Evolutionary conservation across 2,797 vertebrate species (phyloP).

Genomic region (Oreonectes daqikongensis): DNA sequence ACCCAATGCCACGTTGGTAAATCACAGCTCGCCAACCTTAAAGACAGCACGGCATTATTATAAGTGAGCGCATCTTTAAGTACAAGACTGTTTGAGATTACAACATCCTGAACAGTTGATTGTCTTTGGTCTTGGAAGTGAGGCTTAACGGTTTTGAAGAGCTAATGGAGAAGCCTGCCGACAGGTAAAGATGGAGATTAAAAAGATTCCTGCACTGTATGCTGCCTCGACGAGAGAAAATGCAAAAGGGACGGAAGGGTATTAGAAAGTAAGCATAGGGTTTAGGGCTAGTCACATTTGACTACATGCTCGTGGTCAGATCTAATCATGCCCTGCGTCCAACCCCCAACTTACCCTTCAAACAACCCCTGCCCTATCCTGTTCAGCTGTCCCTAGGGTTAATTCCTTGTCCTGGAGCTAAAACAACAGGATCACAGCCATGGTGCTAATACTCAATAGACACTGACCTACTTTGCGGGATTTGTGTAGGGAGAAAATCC

Average conservation of each 20-base stretch:
- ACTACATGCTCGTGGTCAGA: constrained; percentile 63
- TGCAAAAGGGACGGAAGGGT: constrained; percentile 29
- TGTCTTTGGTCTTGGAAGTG: background rate
- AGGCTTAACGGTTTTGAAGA: background rate
- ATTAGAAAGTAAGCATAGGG: constrained; percentile 58
- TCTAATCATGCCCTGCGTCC: constrained; percentile 63
- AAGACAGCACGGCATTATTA: background rate
- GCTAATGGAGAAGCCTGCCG: constrained; percentile 49
- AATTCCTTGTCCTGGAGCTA: constrained; percentile 78
- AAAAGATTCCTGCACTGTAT: constrained; percentile 53
- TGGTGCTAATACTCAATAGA: constrained; percentile 82
- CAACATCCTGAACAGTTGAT: constrained; percentile 12
- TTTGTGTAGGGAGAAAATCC: constrained; percentile 65
- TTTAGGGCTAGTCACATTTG: constrained; percentile 69
- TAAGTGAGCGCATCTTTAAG: background rate
- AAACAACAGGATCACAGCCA: constrained; percentile 82
- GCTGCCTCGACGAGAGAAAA: constrained; percentile 43
- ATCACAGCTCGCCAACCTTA: constrained; percentile 21
- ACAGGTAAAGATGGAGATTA: constrained; percentile 55
- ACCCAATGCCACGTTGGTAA: constrained; percentile 34
- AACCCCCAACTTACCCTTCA: constrained; percentile 65
- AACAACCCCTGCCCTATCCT: constrained; percentile 76
- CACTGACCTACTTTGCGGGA: constrained; percentile 83
- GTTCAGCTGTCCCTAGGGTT: constrained; percentile 76
- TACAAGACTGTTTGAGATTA: background rate